phyloP scores from a whole-genome alignment of 2,797 vertebrate species.

The Sitta carolinensis region DNA sequence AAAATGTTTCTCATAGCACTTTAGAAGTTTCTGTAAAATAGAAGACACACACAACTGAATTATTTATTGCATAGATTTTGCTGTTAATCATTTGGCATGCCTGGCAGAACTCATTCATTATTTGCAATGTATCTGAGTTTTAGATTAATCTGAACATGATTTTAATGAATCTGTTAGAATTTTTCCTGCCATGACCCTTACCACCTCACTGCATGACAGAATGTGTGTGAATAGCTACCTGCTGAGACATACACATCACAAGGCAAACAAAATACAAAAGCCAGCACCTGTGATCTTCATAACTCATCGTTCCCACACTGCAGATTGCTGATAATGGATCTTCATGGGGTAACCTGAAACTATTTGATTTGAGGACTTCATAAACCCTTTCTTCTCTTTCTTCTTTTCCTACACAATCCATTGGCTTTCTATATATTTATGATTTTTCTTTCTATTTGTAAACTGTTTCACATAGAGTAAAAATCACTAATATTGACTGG shows the following conservation, averaged over 20 bases:
- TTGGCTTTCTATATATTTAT: background rate
- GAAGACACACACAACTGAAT: background rate
- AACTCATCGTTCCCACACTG: background rate
- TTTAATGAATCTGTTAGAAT: background rate
- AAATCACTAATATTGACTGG: background rate
- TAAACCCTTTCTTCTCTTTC: background rate
- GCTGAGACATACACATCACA: background rate
- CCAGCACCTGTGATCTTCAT: background rate
- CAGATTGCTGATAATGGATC: background rate
- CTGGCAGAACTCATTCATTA: background rate
- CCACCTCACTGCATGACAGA: background rate
- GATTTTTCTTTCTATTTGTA: background rate
- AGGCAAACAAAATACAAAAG: background rate
- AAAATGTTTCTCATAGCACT: background rate
- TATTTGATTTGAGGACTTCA: background rate
- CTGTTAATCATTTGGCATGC: background rate
- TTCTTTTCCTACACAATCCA: background rate
- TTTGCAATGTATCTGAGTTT: background rate
- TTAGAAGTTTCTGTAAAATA: background rate
- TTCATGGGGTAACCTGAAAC: background rate
- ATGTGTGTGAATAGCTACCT: background rate
- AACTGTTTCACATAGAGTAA: background rate
- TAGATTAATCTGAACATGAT: background rate
- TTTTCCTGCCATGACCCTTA: background rate
- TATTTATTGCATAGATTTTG: conserved; percentile 18